Evolutionary conservation across 2,797 vertebrate species (phyloP).

Genomic region (Etheostoma nigrum): DNA sequence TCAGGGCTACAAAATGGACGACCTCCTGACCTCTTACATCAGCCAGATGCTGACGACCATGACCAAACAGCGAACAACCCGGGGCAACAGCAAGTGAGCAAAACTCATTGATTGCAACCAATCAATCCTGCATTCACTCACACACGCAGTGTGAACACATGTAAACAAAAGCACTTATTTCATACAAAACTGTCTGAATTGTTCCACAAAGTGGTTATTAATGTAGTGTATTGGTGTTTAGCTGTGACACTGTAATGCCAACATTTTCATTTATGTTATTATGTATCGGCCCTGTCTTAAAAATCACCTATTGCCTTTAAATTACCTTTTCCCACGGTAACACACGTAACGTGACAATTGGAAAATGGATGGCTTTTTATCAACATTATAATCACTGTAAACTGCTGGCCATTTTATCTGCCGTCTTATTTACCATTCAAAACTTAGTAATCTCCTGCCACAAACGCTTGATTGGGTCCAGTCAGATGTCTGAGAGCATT

Average conservation of each 20-base stretch:
- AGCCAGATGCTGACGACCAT: slow-evolving; percentile 99
- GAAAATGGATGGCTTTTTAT: not conserved
- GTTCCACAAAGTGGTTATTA: slow-evolving; percentile 4
- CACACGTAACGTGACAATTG: not conserved
- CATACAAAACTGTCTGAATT: not conserved
- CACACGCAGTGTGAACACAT: not conserved
- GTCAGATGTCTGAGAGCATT: too few relatives aligned
- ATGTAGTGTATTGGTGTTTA: not conserved
- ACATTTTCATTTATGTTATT: slow-evolving; percentile 21
- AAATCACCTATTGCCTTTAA: slow-evolving; percentile 80
- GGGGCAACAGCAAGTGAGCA: slow-evolving; percentile 91
- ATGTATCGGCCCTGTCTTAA: slow-evolving; percentile 66
- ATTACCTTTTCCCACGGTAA: slow-evolving; percentile 16
- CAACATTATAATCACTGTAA: not conserved
- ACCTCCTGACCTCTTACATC: slow-evolving; percentile 98
- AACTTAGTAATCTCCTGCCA: not conserved
- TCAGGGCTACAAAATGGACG: slow-evolving; percentile 99
- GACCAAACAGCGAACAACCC: slow-evolving; percentile 92
- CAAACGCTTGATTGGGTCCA: too few relatives aligned
- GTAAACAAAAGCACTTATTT: not conserved
- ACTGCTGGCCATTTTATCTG: not conserved
- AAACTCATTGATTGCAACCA: slow-evolving; percentile 29
- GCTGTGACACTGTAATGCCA: slow-evolving; percentile 37
- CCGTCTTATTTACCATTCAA: not conserved
- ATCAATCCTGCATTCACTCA: not conserved